Evolutionary conservation across 2,797 vertebrate species (phyloP).

Genomic region (Cryptoprocta ferox): DNA sequence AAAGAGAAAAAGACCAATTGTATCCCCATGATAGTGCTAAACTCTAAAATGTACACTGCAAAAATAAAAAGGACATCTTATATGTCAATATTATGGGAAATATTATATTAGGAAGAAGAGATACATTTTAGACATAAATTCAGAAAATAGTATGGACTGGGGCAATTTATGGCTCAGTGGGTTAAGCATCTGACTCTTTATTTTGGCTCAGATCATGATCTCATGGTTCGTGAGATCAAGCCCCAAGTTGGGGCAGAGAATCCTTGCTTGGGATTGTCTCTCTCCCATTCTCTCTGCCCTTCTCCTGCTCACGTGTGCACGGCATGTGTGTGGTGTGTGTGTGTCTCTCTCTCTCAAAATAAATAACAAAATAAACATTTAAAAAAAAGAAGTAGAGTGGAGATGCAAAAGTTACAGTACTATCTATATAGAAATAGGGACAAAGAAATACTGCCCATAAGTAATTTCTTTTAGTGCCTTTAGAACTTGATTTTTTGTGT

Average conservation of each 20-base stretch:
- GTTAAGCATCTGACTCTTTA: too few species aligned
- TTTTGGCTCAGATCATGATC: too few species aligned
- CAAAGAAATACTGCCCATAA: not conserved
- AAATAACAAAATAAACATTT: too few species aligned
- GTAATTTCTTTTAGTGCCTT: conserved; percentile 3
- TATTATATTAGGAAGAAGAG: not conserved
- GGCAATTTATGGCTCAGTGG: too few species aligned
- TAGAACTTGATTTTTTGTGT: not conserved
- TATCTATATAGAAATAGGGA: not conserved
- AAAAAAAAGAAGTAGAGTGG: not conserved
- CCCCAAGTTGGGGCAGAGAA: too few species aligned
- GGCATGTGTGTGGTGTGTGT: too few species aligned
- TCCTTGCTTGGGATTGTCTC: too few species aligned
- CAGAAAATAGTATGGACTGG: not conserved
- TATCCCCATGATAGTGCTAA: not conserved
- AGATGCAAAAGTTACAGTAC: not conserved
- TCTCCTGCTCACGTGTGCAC: too few species aligned
- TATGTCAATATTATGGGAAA: not conserved
- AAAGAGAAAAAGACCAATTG: not conserved
- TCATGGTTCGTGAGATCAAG: too few species aligned
- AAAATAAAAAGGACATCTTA: not conserved
- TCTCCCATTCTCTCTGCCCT: too few species aligned
- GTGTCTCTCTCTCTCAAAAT: too few species aligned
- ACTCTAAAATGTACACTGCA: not conserved
- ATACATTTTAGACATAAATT: not conserved